A percentile compares a stretch with the other conserved stretches of the same genome.
These are phyloP conservation scores for Coboldia fuscipes DNA, from an alignment of 1,140 invertebrate species.

Conservation along the genomic window DNA sequence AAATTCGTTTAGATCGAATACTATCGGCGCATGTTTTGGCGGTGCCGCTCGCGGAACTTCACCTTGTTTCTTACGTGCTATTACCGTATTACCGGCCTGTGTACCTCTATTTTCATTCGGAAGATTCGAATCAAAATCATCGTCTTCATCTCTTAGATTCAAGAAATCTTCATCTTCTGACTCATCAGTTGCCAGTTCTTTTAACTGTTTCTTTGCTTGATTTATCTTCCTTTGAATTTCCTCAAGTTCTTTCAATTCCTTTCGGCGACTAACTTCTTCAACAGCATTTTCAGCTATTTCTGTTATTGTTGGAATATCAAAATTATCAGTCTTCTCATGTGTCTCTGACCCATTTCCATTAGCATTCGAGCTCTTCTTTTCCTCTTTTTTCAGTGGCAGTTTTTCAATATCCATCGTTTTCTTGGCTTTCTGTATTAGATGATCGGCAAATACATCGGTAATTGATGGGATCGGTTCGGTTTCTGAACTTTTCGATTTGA, in stretches of 20 bases:
- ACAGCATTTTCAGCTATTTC: constrained; percentile 17
- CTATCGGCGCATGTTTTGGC: too few species aligned
- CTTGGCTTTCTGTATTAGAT: constrained; percentile 21
- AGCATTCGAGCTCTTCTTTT: constrained; percentile 4
- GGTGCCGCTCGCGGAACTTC: too few species aligned
- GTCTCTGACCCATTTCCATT: constrained; percentile 17
- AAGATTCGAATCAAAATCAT: constrained; percentile 7
- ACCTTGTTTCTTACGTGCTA: neutral
- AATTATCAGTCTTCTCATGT: constrained; percentile 14
- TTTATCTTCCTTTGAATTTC: constrained; percentile 22
- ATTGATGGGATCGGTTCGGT: constrained; percentile 29
- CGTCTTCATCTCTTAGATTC: constrained; percentile 28
- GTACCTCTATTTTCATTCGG: too few species aligned
- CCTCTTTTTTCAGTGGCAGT: constrained; percentile 5
- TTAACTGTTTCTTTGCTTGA: constrained; percentile 23
- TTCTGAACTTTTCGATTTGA: constrained; percentile 17
- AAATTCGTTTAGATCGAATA: too few species aligned
- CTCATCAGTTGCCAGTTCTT: constrained; percentile 14
- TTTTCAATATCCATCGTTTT: constrained; percentile 12
- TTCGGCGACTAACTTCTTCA: constrained; percentile 2
- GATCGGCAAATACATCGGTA: constrained; percentile 33
- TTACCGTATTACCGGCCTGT: too few species aligned
- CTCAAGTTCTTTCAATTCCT: constrained; percentile 15
- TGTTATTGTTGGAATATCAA: constrained; percentile 23
- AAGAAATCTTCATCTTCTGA: constrained; percentile 33